These are phyloP conservation scores for Drosophila subobscura DNA, from an alignment of 1,140 invertebrate genomes.

Conservation along the genomic window DNA sequence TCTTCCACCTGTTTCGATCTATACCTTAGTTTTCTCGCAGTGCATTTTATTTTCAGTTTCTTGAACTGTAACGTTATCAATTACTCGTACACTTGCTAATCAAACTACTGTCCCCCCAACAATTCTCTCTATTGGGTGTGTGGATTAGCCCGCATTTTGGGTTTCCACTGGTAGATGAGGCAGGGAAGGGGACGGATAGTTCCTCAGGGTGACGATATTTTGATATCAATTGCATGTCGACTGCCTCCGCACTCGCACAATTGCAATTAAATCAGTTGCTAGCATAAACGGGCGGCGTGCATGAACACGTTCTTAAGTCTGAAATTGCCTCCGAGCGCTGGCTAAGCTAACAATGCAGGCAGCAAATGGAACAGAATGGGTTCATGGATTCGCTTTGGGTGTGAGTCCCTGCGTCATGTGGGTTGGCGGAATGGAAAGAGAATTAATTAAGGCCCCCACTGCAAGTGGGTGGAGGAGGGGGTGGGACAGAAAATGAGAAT, in stretches of 20 bases:
- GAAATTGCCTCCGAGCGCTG: constrained; percentile 48
- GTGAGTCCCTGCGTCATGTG: constrained; percentile 16
- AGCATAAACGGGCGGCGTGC: constrained; percentile 53
- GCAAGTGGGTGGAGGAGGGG: constrained; percentile 20
- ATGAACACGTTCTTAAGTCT: constrained; percentile 33
- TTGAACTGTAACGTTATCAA: constrained; percentile 55
- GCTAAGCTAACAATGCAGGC: constrained; percentile 60
- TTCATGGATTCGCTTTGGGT: too few species aligned
- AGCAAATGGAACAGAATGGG: constrained; percentile 26
- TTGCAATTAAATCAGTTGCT: constrained; percentile 78
- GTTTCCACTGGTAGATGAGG: neutral
- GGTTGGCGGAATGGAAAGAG: constrained; percentile 53
- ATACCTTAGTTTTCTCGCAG: too few species aligned
- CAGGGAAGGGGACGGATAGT: neutral
- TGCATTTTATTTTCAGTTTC: too few species aligned
- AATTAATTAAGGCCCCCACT: constrained; percentile 61
- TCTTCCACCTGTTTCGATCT: too few species aligned
- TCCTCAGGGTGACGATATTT: constrained; percentile 49
- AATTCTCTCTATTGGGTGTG: constrained; percentile 22
- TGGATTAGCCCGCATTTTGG: constrained; percentile 71
- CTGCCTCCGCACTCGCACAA: constrained; percentile 51
- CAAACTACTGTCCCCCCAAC: constrained; percentile 27
- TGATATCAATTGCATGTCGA: constrained; percentile 77
- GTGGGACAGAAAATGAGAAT: neutral
- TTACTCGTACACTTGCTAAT: constrained; percentile 72